Evolutionary conservation across 2,888 invertebrate species (phyloP).

Genomic region (Deroplatys truncata): DNA sequence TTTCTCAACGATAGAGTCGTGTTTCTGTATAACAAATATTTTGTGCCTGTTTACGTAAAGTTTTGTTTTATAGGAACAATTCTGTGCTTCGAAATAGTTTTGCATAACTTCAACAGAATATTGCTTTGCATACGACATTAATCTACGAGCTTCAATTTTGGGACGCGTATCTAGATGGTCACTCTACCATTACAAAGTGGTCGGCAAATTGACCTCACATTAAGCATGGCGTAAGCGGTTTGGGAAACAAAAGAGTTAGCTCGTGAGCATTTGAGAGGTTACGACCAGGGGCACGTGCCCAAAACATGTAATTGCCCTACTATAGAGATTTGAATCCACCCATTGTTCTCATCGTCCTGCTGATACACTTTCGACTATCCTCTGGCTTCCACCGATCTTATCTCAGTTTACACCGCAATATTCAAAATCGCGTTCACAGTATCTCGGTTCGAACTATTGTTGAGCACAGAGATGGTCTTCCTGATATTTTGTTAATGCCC

Average conservation of each 20-base stretch:
- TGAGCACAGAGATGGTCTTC: too few species aligned
- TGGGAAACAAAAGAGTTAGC: neutral
- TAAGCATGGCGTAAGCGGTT: neutral
- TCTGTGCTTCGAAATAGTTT: too few species aligned
- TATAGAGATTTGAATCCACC: neutral
- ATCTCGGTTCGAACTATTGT: too few species aligned
- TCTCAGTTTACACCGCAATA: neutral
- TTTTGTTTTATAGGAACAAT: too few species aligned
- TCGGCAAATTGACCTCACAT: neutral
- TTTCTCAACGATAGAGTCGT: too few species aligned
- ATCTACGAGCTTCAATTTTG: neutral
- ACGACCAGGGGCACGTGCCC: neutral
- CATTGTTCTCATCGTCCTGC: neutral
- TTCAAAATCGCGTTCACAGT: too few species aligned
- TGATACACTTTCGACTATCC: neutral
- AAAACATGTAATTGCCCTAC: neutral
- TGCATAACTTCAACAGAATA: too few species aligned
- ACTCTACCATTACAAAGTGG: neutral
- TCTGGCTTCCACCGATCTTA: neutral
- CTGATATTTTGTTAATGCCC: too few species aligned
- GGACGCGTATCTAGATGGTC: neutral
- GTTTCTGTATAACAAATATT: too few species aligned
- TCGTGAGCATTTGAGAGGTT: neutral
- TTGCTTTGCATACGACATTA: too few species aligned
- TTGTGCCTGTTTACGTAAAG: too few species aligned